These are phyloP conservation scores for Cassiopea andromeda DNA, from an alignment of 30 jellyfish, hydroid and myxozoan genomes.

Conservation along the genomic window DNA sequence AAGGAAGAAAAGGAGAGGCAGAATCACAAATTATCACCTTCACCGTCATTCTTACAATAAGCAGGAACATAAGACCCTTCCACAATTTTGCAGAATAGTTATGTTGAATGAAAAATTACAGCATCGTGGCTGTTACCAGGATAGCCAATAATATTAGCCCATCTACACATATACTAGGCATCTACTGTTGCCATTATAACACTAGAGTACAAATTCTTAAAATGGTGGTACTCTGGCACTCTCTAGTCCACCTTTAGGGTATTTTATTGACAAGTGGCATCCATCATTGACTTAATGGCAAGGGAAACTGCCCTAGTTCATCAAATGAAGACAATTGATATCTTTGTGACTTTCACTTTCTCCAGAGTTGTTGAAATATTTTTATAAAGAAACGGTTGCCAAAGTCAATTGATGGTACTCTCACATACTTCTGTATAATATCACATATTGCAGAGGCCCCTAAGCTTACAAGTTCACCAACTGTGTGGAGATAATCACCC, in stretches of 20 bases:
- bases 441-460: constrained; percentile 32
- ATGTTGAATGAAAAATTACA: constrained; percentile 56
- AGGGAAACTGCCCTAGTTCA: constrained; percentile 61
- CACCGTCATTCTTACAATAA: neutral
- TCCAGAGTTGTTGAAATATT: constrained; percentile 38
- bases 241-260: constrained; percentile 60
- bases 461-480: constrained; percentile 49
- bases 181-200: constrained; percentile 60
- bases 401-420: constrained; percentile 2
- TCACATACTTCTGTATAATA: constrained; percentile 41
- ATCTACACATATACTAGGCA: constrained; percentile 46
- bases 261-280: constrained; percentile 29
- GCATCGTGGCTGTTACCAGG: constrained; percentile 75
- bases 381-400: constrained; percentile 42
- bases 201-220: constrained; percentile 48
- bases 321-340: constrained; percentile 18
- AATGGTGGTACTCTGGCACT: constrained; percentile 65
- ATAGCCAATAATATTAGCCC: constrained; percentile 68
- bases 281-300: constrained; percentile 53
- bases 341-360: neutral
- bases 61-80: constrained; percentile 28
- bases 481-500: constrained; percentile 49
- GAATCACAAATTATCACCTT: constrained; percentile 57
- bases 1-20: constrained; percentile 50
- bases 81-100: constrained; percentile 13